Conservation (phyloP, 2,888 invertebrate species). For the Abrostola tripartita region DNA sequence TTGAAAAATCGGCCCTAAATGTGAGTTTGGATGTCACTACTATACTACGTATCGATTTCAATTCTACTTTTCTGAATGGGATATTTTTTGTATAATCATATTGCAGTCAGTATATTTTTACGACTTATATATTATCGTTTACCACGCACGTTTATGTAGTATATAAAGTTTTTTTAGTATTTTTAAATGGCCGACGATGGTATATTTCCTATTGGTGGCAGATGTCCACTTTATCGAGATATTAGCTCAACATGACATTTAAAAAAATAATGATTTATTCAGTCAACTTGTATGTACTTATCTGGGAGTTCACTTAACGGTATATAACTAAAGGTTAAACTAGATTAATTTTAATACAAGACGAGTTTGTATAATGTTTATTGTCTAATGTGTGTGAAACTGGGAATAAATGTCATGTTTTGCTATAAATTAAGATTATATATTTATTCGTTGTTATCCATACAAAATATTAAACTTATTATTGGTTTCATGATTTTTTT, state of each 20-base stretch:
- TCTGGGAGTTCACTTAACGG: background rate
- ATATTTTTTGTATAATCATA: constrained; percentile 4
- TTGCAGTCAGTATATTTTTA: too few species aligned
- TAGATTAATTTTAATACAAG: background rate
- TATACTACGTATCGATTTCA: constrained; percentile 40
- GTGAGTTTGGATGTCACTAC: constrained; percentile 20
- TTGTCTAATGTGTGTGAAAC: background rate
- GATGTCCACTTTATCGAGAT: background rate
- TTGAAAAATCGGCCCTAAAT: background rate
- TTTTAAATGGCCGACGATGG: constrained; percentile 44
- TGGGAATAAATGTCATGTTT: background rate
- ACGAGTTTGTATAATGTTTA: background rate
- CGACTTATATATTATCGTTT: too few species aligned
- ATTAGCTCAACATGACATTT: constrained; percentile 14
- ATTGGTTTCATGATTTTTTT: too few species aligned
- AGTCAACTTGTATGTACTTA: background rate
- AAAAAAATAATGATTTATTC: background rate
- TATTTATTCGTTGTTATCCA: too few species aligned
- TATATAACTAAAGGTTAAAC: background rate
- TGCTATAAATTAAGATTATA: background rate
- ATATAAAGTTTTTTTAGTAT: constrained; percentile 4
- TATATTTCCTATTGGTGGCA: constrained; percentile 21
- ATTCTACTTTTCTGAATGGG: constrained; percentile 38
- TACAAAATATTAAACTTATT: too few species aligned
- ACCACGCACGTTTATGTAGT: too few species aligned